Evolutionary conservation across 1,140 invertebrate species (phyloP).

Genomic region (Drosophila serrata): DNA sequence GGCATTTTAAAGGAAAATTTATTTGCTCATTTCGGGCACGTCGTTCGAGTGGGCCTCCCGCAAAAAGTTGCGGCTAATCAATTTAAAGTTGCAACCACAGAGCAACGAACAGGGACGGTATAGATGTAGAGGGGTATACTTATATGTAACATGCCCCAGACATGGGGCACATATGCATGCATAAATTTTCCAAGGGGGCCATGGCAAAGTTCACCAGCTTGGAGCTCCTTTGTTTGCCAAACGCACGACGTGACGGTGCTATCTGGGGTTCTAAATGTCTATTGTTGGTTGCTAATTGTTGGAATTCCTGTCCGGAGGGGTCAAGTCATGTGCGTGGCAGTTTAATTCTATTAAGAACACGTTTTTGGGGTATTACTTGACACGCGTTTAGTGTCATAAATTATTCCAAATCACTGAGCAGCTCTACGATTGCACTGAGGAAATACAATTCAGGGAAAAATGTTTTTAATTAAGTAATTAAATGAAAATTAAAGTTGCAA

Average conservation of each 20-base stretch:
- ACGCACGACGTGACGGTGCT: slow-evolving; percentile 48
- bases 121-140: slow-evolving; percentile 1
- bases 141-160: slow-evolving; percentile 47
- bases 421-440: not conserved
- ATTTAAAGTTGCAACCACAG: slow-evolving; percentile 63
- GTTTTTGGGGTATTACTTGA: slow-evolving; percentile 45
- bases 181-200: slow-evolving; percentile 65
- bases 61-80: slow-evolving; percentile 68
- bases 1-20: slow-evolving; percentile 69
- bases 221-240: slow-evolving; percentile 32
- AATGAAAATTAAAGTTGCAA: not conserved
- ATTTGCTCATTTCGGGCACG: slow-evolving; percentile 66
- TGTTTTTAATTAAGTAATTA: not conserved
- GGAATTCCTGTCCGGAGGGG: slow-evolving; percentile 41
- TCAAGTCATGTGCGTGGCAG: slow-evolving; percentile 40
- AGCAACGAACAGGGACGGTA: slow-evolving; percentile 30
- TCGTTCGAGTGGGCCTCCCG: slow-evolving; percentile 20
- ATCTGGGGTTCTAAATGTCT: slow-evolving; percentile 46
- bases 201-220: slow-evolving; percentile 50
- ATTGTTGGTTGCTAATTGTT: slow-evolving; percentile 69
- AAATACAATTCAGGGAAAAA: not conserved
- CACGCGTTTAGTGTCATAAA: slow-evolving; percentile 46
- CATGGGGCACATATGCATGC: slow-evolving; percentile 57
- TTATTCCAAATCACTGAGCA: slow-evolving; percentile 38
- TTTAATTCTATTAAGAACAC: slow-evolving; percentile 67